Conservation (phyloP, 2,888 invertebrate genomes). For the Drosophila eohydei region DNA sequence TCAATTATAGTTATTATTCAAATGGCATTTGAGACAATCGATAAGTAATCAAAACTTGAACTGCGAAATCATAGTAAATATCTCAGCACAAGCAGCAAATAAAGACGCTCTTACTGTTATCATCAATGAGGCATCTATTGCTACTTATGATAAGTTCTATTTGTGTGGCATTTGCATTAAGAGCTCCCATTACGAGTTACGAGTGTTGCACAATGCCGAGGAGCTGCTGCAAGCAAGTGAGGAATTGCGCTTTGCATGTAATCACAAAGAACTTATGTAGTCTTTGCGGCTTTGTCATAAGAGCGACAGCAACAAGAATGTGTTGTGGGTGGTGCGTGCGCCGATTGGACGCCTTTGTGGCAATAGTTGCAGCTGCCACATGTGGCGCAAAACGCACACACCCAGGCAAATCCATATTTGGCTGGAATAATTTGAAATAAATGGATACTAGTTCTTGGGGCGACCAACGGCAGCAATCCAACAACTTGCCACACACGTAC, state of each 20-base stretch:
- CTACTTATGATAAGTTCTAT: too few species aligned
- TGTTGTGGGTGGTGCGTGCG: constrained; percentile 35
- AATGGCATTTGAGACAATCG: neutral
- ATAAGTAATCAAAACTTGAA: neutral
- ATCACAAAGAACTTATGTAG: constrained; percentile 30
- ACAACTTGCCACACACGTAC: constrained; percentile 37
- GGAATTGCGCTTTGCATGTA: constrained; percentile 11
- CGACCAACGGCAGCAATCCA: constrained; percentile 66
- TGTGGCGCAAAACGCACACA: constrained; percentile 22
- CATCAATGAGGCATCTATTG: neutral
- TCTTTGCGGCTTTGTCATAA: neutral
- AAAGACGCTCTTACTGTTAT: neutral
- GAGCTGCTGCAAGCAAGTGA: neutral
- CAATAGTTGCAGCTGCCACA: constrained; percentile 46
- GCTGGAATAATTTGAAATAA: constrained; percentile 60
- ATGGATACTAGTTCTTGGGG: constrained; percentile 62
- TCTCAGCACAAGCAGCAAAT: too few species aligned
- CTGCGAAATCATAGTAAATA: too few species aligned
- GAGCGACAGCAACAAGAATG: neutral
- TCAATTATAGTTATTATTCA: neutral
- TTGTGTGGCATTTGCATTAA: neutral
- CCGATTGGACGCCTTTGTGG: constrained; percentile 74
- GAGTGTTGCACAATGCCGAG: constrained; percentile 4
- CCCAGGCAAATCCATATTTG: constrained; percentile 10
- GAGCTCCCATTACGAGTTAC: too few species aligned